Conservation (phyloP, 2,113 vertebrate species). For the Hippocampus abdominalis region DNA sequence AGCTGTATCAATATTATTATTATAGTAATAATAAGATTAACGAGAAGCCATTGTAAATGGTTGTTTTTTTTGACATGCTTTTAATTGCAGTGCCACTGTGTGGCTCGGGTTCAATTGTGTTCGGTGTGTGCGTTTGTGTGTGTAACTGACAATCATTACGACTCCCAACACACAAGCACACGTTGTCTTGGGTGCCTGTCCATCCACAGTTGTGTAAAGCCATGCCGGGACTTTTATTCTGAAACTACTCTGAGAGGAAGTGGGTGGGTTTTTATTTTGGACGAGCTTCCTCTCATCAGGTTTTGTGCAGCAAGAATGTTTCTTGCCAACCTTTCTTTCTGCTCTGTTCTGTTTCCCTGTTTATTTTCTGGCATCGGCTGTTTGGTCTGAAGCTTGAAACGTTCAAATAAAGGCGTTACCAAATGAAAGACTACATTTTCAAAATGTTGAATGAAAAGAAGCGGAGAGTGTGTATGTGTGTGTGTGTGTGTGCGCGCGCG, state of each 20-base stretch:
- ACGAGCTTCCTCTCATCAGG: constrained; percentile 44
- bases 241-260: constrained; percentile 34
- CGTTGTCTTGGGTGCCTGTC: constrained; percentile 16
- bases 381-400: constrained; percentile 62
- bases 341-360: constrained; percentile 12
- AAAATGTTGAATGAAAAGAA: neutral
- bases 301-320: constrained; percentile 57
- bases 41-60: constrained; percentile 53
- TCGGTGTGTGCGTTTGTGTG: constrained; percentile 43
- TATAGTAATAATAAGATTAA: constrained; percentile 23
- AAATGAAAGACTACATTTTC: neutral
- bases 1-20: constrained; percentile 42
- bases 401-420: constrained; percentile 69
- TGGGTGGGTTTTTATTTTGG: constrained; percentile 47
- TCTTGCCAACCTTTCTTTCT: constrained; percentile 20
- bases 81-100: constrained; percentile 74
- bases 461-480: too few species aligned
- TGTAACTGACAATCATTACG: constrained; percentile 59
- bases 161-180: constrained; percentile 20
- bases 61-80: constrained; percentile 50
- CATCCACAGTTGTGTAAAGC: constrained; percentile 32
- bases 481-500: neutral
- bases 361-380: constrained; percentile 36
- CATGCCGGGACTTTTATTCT: constrained; percentile 47
- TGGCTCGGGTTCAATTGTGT: constrained; percentile 69